phyloP scores from a whole-genome alignment of 2,113 vertebrate genomes.

The Chaetops frenatus region DNA sequence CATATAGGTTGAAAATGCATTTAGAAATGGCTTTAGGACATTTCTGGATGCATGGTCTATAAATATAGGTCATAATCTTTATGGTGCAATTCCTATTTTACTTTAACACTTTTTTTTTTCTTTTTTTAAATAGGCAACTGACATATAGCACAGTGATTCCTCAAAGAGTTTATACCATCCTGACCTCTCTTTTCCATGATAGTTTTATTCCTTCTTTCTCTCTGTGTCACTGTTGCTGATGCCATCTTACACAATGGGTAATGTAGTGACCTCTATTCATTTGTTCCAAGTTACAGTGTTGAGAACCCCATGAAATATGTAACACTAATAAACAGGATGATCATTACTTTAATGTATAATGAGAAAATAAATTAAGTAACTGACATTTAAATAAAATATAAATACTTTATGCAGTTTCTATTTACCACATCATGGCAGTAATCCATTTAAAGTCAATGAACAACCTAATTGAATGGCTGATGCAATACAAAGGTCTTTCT shows the following conservation, averaged over 20 bases:
- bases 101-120: neutral
- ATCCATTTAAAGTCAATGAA: conserved; percentile 44
- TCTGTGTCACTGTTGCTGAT: neutral
- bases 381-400: conserved; percentile 63
- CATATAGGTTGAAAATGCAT: neutral
- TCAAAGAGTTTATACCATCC: neutral
- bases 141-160: neutral
- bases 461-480: conserved; percentile 29
- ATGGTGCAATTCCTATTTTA: neutral
- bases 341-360: conserved; percentile 53
- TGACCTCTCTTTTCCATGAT: neutral
- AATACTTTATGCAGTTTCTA: conserved; percentile 58
- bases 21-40: neutral
- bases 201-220: neutral
- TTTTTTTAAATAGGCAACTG: neutral
- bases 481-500: neutral
- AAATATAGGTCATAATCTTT: neutral
- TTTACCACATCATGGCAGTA: conserved; percentile 39
- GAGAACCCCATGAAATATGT: conserved; percentile 56
- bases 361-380: conserved; percentile 60
- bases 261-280: neutral
- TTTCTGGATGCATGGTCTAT: neutral
- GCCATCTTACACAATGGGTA: neutral
- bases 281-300: conserved; percentile 10
- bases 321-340: conserved; percentile 47